Evolutionary conservation across 2,888 invertebrate species (phyloP), one percentile per base, ranked within the genome.

Genomic region (Hedychridium roseum): DNA sequence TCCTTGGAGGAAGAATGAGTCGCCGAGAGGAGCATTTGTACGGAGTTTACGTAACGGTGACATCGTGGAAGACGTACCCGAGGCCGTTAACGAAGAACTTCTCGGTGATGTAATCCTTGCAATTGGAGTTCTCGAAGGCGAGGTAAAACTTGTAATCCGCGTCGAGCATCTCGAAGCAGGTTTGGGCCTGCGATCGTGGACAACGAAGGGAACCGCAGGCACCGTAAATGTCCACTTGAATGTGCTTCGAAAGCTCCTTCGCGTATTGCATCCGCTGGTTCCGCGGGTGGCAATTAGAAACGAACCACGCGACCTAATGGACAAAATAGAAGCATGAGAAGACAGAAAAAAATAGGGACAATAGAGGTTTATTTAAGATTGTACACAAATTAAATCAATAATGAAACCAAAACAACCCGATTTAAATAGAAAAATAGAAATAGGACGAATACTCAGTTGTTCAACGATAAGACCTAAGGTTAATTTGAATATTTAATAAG

Each of bases 51-150:
- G n/a, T n/a, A n/a, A n/a, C n/a, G n/a, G n/a, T n/a, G n/a, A n/a
- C n/a, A n/a, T n/a, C n/a, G n/a, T n/a, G n/a, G n/a, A n/a, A 30
- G 39, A 83, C 87, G 85, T 80, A 91, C 91, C 89, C 87, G 47
- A 97, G 82, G 46, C 95, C 96, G 74, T 97, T 97, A 42, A 96
- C 93, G 80, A 94, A 97, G 80, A 97, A 94, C 78, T 97, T 97
- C 78, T 97, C 97, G 0, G 97, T 96, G 62, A 97, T 91, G 75
- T 97, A 97, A 80, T 97, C 96, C 47, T 88, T 86, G 79, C 97
- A 97, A 73, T 97, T 97, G 20, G 96, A 96, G 79, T 97, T 97
- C 79, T 97, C 97, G 75, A 97, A 97, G 0, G 97, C 93, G 64
- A 97, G 84, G 78, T 97, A 97, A 81, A 97, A 97, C 79, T 97